Evolutionary conservation across 2,888 invertebrate species (phyloP).

Genomic region (Ormyrus rosae): DNA sequence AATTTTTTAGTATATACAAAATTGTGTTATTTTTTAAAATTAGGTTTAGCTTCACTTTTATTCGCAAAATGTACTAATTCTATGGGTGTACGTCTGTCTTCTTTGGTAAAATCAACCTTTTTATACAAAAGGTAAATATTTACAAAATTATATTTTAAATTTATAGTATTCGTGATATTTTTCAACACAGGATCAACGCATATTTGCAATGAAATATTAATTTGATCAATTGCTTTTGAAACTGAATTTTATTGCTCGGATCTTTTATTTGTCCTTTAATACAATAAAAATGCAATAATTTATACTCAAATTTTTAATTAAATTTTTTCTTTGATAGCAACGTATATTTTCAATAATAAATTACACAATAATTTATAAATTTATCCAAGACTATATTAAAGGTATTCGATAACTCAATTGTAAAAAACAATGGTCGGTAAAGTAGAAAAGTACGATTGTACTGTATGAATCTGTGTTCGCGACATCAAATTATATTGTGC

Average conservation of each 20-base stretch:
- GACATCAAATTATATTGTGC: background rate
- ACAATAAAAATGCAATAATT: too few relatives aligned
- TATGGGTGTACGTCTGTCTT: slow-evolving; percentile 34
- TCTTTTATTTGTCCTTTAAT: background rate
- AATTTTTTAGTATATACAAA: slow-evolving; percentile 12
- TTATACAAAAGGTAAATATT: background rate
- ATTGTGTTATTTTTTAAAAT: background rate
- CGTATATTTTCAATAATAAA: too few relatives aligned
- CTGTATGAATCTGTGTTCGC: too few relatives aligned
- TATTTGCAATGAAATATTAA: too few relatives aligned
- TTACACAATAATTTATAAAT: too few relatives aligned
- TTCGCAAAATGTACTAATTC: background rate
- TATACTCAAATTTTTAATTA: too few relatives aligned
- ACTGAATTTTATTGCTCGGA: too few relatives aligned
- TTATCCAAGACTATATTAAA: too few relatives aligned
- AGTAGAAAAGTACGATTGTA: too few relatives aligned
- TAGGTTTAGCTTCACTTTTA: slow-evolving; percentile 36
- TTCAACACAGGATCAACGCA: slow-evolving; percentile 11
- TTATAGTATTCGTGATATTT: slow-evolving; percentile 26
- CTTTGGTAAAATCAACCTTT: slow-evolving; percentile 27
- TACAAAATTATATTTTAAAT: background rate
- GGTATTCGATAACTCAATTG: too few relatives aligned
- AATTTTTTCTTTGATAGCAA: too few relatives aligned
- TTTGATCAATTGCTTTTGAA: too few relatives aligned
- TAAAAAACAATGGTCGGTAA: background rate